Evolutionary conservation across 2,888 invertebrate species (phyloP), one percentile per base, ranked within the genome.

Genomic region (Endomychus coccineus): DNA sequence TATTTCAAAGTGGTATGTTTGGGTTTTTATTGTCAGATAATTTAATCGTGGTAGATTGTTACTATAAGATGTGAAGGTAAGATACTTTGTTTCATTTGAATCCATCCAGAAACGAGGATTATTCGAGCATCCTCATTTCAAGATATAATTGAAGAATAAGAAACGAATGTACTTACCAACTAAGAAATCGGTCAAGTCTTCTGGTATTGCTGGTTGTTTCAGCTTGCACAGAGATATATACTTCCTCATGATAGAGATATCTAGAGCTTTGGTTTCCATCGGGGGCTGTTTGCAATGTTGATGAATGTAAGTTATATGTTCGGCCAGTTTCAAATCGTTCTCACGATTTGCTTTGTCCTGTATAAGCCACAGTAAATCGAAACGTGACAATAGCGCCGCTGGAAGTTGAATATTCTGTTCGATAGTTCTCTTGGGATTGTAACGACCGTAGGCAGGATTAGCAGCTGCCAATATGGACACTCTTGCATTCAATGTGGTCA

Each of bases 331-430:
- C 51, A 82, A 59, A 58, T 82, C 82, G 47, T 81, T 80, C 50
- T 81, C 80, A 14, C 80, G 72, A 56, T 82, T 78, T 1, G 82
- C 75, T 48, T 78, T 79, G 55, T 82, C 82, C 42, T 91, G 92
- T 47, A 97, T 92, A 16, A 97, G 74, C 96, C 96, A 97, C 2
- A 97, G 74, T 25, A 97, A 69, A 67, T 97, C 96, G 64, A 96
- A 97, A 49, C 97, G 81, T 2, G 97, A 97, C 10, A 98, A 73
- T 19, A 98, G 69, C 1, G 98, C 98, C 5, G 98, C 97, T 0
- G 98, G 98, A 42, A 99, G 71, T 63, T 96, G 94, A 34, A 99
- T 90, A 65, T 98, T 98, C 66, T 97, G 95, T 61, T 97, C 96
- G 43, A 99, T 79, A 9, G 90, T 80, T 35, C 90, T 78, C 60